Evolutionary conservation across 2,113 vertebrate species (phyloP), one percentile per base, ranked within the genome.

Genomic region (Prunella himalayana): DNA sequence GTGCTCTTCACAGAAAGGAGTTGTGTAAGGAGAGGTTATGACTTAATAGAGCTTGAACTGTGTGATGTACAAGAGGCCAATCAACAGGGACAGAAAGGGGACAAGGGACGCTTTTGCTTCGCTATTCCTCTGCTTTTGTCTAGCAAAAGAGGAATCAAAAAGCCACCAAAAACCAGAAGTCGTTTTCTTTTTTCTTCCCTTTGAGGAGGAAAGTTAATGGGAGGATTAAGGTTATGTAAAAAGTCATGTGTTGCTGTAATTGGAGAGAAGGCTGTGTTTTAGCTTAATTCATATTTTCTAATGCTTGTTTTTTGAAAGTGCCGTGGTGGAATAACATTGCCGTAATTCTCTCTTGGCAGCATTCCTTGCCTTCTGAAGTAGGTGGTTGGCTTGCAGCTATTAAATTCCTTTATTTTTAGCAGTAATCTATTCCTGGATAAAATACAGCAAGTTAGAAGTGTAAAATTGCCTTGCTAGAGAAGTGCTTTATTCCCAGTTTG

Each of bases 341-440:
- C 1, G 0, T 95, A 76, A 54, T 81, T 68, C 75, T 68, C 42
- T 70, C 77, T 92, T 91, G 89, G 82, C 87, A 90, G 57, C 65
- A 31, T 84, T 88, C 57, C 50, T 78, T 70, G 59, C 33, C 23
- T 92, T 95, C 66, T 94, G 76, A 70, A 90, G 66, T 87, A 95
- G 90, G 69, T 79, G 61, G 44, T 82, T 94, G 77, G 80, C 83
- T 86, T 94, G 69, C 78, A 88, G 81, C 71, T 95, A 54, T 87
- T 93, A 61, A 73, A 82, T 90, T 85, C 73, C 37, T 84, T 79
- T 92, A 86, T 90, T 94, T 95, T 86, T 91, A 88, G 75, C 76
- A 75, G 31, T 87, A 83, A 86, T 90, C 81, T 79, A 79, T 77
- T 91, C 70, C 61, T 56, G 64, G 78, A 68, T 53, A 54, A 88